Evolutionary conservation across 2,113 vertebrate species (phyloP), one percentile per base, ranked within the genome.

Genomic region (Emydura subglobosa): DNA sequence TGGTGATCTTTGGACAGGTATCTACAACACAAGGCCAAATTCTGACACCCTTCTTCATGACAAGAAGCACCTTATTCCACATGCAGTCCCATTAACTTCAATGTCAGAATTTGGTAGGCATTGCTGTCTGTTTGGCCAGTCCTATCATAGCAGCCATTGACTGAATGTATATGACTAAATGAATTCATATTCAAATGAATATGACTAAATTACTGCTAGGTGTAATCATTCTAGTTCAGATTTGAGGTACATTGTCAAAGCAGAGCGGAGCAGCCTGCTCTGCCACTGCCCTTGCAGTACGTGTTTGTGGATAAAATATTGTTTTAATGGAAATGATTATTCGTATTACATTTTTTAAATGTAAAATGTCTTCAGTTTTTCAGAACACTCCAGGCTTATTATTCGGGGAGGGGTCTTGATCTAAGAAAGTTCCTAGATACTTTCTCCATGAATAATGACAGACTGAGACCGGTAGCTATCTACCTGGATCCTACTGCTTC

Each of bases 341-440:
- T 79, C 50, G 4, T 50, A 8, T 82, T 85, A 10, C 12, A 79
- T 0, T 87, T 96, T 88, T 96, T 14, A 95, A 50, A 11, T 47
- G 2, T 55, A 25, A 17, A 5, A 79, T 97, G 12, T 95, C 82
- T 94, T 96, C 93, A 98, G 98, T 98, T 98, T 98, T 98, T 98
- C 97, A 98, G 98, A 97, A 98, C 95, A 0, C 98, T 98, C 85
- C 98, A 98, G 90, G 97, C 96, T 88, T 98, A 98, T 97, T 98
- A 98, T 95, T 98, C 90, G 34, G 95, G 97, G 91, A 97, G 97
- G 94, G 98, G 97, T 11, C 94, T 98, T 61, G 98, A 98, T 93
- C 95, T 98, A 85, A 96, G 95, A 12, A 98, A 91, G 42, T 94
- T 98, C 93, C 95, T 96, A 83, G 92, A 94, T 49, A 51, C 90